Base-by-base conservation (phyloP, 2,113 vertebrate species). In the Panurus biarmicus region DNA sequence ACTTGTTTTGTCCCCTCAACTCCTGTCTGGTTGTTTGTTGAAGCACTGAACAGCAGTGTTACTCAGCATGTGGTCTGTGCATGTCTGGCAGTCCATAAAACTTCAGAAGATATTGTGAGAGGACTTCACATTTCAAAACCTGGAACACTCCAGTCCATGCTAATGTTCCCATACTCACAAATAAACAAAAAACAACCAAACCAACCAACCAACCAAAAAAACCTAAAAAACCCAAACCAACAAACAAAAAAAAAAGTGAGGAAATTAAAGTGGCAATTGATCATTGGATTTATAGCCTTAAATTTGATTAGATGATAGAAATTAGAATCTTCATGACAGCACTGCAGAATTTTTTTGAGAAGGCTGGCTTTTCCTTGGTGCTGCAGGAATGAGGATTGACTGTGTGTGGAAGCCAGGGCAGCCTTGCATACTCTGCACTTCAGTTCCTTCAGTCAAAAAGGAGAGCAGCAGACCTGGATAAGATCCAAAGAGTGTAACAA, bases 51-150 rank as follows among this genome's bases (percentile, higher is more conserved):
- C 85, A 86, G 79, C 90, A 70, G 85, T 48, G 75, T 66, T 90
- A 35, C 85, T 86, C 94, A 90, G 79, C 92, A 25, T 88, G 90
- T n/a, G 82, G 78, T 73, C 85, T 80, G 29, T 78, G 78, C 35
- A 36, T 83, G 78, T 73, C 90, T 87, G 73, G 75, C 86, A 71
- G 75, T 73, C 92, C 87, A 73, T 76, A 90, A 95, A 93, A 91
- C 94, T 80, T 94, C 71, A 86, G 90, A 96, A 93, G 94, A 76
- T 57, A 19, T 0, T 83, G 65, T 42, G 62, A 95, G 82, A 80
- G 72, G 42, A 51, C 64, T 88, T 12, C 42, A 61, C 38, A 38
- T 87, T 90, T 94, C 50, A 83, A 82, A 93, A 87, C 80, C 64
- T 85, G 88, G 72, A 85, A 79, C 50, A 26, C 47, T 69, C 31